These are phyloP conservation scores for Halcyon chelicuti DNA, from an alignment of 2,797 vertebrate genomes.

Conservation along the genomic window DNA sequence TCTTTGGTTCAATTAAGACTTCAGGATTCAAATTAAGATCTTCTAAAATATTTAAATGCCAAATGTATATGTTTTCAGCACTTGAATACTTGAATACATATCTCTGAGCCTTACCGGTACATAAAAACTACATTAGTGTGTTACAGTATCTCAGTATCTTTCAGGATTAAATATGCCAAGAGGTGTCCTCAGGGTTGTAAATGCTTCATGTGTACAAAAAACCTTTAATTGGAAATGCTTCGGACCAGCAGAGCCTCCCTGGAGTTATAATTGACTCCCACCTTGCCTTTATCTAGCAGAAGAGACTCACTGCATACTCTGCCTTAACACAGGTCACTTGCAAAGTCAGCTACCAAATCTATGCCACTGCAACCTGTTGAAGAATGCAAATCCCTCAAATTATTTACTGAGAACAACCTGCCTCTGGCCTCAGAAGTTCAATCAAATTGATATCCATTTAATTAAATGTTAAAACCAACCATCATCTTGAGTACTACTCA, in stretches of 20 bases:
- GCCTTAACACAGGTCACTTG: background rate
- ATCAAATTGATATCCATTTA: background rate
- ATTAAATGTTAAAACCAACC: background rate
- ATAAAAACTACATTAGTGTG: background rate
- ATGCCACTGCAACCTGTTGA: background rate
- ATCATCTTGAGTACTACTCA: background rate
- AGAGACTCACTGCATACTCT: background rate
- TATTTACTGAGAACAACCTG: background rate
- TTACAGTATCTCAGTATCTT: background rate
- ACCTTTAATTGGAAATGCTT: background rate
- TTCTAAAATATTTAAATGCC: background rate
- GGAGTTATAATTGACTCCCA: background rate
- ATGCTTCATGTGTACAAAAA: background rate
- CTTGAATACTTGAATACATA: background rate
- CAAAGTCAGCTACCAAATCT: background rate
- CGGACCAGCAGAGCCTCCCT: background rate
- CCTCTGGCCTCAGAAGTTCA: background rate
- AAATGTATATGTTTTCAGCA: background rate
- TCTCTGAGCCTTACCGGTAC: background rate
- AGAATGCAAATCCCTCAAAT: background rate
- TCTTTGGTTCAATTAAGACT: background rate
- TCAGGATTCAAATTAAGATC: background rate
- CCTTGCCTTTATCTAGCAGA: background rate
- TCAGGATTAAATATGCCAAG: background rate
- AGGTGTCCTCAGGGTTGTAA: background rate